phyloP scores from a whole-genome alignment of 23 tunicate species.

The Styela clava region DNA sequence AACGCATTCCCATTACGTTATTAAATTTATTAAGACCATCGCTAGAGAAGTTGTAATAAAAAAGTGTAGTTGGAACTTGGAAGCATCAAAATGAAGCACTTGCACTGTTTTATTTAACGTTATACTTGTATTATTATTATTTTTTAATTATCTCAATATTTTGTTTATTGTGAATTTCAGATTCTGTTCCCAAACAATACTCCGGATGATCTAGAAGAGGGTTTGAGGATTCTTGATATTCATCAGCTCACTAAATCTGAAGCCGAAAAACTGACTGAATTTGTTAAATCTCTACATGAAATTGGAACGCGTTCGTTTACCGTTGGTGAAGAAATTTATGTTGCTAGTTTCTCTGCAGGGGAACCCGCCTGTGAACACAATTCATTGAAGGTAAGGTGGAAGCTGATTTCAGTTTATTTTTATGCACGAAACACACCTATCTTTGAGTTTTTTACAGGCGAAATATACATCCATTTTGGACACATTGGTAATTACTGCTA shows the following conservation, averaged over 20 bases:
- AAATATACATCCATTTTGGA: neutral
- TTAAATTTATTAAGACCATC: no score
- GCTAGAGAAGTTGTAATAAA: no score
- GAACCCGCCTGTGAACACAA: neutral
- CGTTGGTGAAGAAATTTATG: neutral
- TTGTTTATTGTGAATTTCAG: neutral
- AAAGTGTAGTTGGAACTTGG: no score
- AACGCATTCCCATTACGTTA: no score
- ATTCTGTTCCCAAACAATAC: slow-evolving; percentile 11
- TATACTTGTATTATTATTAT: no score
- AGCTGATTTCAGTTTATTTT: neutral
- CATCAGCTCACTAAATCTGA: neutral
- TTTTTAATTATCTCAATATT: no score
- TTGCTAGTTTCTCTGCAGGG: neutral
- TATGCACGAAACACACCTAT: neutral
- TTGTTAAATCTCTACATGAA: neutral
- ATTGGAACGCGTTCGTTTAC: neutral
- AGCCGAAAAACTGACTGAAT: neutral
- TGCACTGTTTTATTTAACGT: no score
- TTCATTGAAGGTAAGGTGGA: slow-evolving; percentile 1
- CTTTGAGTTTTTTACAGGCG: neutral
- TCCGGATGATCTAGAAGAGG: slow-evolving; percentile 1
- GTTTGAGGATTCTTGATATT: neutral
- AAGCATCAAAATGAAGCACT: no score
- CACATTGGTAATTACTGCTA: neutral